Base-by-base conservation (phyloP, 1,140 invertebrate species). In the Drosophila grimshawi region DNA sequence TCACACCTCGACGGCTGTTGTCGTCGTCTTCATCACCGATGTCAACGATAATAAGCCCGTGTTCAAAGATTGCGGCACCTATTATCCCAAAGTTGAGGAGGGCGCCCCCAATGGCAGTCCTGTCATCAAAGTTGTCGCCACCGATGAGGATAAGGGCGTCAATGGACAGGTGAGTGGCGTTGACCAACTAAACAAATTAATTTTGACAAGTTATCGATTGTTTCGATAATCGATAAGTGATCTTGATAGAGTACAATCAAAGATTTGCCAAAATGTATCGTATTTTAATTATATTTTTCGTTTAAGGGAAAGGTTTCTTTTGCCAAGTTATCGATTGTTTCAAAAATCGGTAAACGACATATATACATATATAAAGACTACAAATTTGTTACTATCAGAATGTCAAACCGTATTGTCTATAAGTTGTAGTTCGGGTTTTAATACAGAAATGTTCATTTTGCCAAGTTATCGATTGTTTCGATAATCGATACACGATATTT, bases 21-120 rank as follows among this genome's bases (percentile, higher is more conserved):
- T 98, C 2, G 98, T 98, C 2, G 98, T 99, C 0, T 98, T 98
- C 83, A 98, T 99, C 49, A 98, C 98, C 0, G 98, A 99, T 89
- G 97, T 98, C 0, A 99, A 98, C 90, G 97, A 98, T 78, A 98
- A 98, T 90, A 98, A 98, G 83, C 97, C 98, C 0, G 95, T 98
- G 32, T 99, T 99, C 86, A 97, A 98, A 92, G 97, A 98, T 74
- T 98, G 98, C 91, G 95, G 95, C 0, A 97, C 96, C 4, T 98
- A 98, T 91, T 96, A 96, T 86, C 97, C 97, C 1, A 98, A 98
- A 93, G 97, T 98, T 0, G 96, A 97, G 92, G 97, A 98, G 93
- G 97, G 97, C 0, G 97, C 97, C 5, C 96, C 97, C 0, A 98
- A 98, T 88, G 97, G 97, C 2, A 98, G 97, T 90, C 96, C 97